Conservation (phyloP, 1,140 invertebrate species). For the Drosophila mauritiana region DNA sequence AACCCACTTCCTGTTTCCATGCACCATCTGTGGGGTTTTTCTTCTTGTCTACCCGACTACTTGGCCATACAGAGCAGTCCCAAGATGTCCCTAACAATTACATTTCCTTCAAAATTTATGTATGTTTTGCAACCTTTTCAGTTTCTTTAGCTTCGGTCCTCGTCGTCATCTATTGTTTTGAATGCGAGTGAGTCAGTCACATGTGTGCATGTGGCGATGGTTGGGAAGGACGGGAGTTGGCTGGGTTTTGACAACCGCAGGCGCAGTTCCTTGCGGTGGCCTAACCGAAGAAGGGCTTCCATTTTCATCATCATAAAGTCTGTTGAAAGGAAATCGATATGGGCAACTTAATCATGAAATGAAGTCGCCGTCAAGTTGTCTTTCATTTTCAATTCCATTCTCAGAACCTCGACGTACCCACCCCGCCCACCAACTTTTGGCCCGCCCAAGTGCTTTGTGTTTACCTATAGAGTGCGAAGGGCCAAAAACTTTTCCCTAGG, state of each 20-base stretch:
- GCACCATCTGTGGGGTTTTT: conserved; percentile 16
- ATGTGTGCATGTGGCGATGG: conserved; percentile 19
- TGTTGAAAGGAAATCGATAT: conserved; percentile 77
- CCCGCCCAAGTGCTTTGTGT: conserved; percentile 37
- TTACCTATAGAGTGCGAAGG: conserved; percentile 60
- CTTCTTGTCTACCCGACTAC: conserved; percentile 59
- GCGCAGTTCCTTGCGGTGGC: conserved; percentile 59
- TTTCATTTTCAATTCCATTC: conserved; percentile 70
- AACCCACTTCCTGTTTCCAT: conserved; percentile 5
- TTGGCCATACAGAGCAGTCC: conserved; percentile 33
- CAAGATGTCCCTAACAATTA: conserved; percentile 75
- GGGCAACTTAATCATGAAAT: conserved; percentile 79
- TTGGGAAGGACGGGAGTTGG: conserved; percentile 14
- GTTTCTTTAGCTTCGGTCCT: conserved; percentile 13
- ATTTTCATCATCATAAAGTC: conserved; percentile 80
- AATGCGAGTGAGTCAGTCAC: conserved; percentile 53
- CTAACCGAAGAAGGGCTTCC: conserved; percentile 50
- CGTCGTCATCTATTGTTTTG: conserved; percentile 64
- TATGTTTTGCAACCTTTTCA: conserved; percentile 68
- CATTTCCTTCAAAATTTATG: conserved; percentile 71
- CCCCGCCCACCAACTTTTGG: background rate
- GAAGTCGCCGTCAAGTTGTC: conserved; percentile 77
- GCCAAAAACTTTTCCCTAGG: conserved; percentile 54
- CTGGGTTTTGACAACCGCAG: conserved; percentile 66
- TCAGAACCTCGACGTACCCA: conserved; percentile 13